Conservation (phyloP, 1,140 invertebrate genomes). For the Drosophila lini region DNA sequence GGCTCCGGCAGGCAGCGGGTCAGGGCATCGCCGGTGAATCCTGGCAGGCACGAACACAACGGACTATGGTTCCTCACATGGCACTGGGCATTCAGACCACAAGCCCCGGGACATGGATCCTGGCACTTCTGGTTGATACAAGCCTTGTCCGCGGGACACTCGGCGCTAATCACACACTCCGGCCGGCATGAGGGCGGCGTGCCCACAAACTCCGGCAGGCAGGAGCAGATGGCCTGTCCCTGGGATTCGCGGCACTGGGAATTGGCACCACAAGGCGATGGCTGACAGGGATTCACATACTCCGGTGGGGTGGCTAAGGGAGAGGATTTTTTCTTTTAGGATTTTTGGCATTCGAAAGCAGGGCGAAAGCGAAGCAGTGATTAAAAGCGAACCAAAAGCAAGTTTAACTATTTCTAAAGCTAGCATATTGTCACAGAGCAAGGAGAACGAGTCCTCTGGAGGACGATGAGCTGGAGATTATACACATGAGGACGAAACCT, state of each 20-base stretch:
- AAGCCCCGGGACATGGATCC: slow-evolving; percentile 93
- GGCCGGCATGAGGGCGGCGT: slow-evolving; percentile 91
- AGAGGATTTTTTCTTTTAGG: slow-evolving; percentile 6
- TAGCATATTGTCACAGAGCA: slow-evolving; percentile 57
- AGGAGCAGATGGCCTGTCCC: slow-evolving; percentile 92
- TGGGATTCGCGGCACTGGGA: slow-evolving; percentile 90
- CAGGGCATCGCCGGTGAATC: slow-evolving; percentile 93
- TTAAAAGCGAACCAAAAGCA: slow-evolving; percentile 50
- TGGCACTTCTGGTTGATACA: slow-evolving; percentile 94
- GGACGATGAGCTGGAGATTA: slow-evolving; percentile 6
- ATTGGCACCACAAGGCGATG: slow-evolving; percentile 89
- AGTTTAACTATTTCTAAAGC: slow-evolving; percentile 14
- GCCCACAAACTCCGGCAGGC: slow-evolving; percentile 90
- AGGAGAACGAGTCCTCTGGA: neutral
- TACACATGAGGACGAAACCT: slow-evolving; percentile 4
- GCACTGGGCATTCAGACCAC: slow-evolving; percentile 92
- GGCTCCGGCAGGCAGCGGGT: slow-evolving; percentile 88
- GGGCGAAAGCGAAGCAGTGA: slow-evolving; percentile 50
- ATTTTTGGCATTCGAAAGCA: slow-evolving; percentile 31
- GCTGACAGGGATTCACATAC: slow-evolving; percentile 90
- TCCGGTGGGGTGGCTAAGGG: slow-evolving; percentile 83
- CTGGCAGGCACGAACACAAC: slow-evolving; percentile 90
- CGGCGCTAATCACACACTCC: slow-evolving; percentile 92
- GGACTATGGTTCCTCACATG: slow-evolving; percentile 94
- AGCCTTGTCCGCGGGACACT: slow-evolving; percentile 91